These are phyloP conservation scores for Natator depressus DNA, from an alignment of 2,113 vertebrate species.

Conservation along the genomic window DNA sequence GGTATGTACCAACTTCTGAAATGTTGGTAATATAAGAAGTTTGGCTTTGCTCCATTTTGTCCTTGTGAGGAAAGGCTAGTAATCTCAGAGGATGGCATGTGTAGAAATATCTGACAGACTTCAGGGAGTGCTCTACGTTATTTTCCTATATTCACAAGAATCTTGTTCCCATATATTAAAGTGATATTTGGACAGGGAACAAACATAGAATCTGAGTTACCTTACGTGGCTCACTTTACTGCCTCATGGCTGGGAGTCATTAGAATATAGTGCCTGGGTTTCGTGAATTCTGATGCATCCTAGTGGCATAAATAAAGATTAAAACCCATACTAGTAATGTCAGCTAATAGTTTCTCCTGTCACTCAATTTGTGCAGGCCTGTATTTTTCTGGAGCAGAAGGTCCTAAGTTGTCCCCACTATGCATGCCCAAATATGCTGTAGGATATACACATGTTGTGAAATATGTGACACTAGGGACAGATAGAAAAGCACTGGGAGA, in stretches of 20 bases:
- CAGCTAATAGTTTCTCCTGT: background rate
- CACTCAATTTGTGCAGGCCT: rapidly evolving
- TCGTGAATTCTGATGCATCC: background rate
- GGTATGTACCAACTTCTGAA: background rate
- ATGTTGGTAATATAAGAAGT: background rate
- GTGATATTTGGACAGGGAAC: background rate
- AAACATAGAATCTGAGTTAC: background rate
- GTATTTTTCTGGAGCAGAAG: background rate
- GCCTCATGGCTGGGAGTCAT: background rate
- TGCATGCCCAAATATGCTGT: background rate
- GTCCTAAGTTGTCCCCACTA: background rate
- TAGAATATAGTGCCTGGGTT: background rate
- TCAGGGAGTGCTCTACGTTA: background rate
- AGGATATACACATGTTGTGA: background rate
- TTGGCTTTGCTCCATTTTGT: background rate
- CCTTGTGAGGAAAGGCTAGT: background rate
- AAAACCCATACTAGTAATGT: background rate
- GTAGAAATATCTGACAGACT: background rate
- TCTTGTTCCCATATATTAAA: background rate
- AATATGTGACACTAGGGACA: background rate
- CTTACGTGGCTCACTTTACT: background rate
- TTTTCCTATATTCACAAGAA: background rate
- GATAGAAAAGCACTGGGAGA: background rate
- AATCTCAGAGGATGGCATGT: rapidly evolving
- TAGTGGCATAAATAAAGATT: background rate